phyloP scores from a whole-genome alignment of 2,797 vertebrate genomes.

The Petrocephalus sullivani region DNA sequence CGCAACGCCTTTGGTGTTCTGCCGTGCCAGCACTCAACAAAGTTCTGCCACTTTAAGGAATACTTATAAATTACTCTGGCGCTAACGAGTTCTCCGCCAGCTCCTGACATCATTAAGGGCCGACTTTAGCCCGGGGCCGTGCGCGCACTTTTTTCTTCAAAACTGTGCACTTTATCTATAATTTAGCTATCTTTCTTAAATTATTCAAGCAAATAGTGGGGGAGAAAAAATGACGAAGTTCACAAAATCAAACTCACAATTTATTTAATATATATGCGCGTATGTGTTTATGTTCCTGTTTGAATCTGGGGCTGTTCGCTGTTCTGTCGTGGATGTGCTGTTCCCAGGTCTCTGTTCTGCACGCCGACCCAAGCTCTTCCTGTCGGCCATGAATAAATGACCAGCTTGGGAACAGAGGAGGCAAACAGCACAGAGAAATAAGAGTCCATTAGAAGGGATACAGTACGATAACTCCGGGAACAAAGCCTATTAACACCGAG shows the following conservation, averaged over 20 bases:
- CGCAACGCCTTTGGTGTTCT: background rate
- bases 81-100: conserved; percentile 91
- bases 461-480: background rate
- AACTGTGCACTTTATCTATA: conserved; percentile 99
- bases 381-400: conserved; percentile 40
- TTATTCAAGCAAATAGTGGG: conserved; percentile 99
- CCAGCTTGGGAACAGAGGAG: conserved; percentile 21
- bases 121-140: conserved; percentile 88
- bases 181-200: conserved; percentile 97
- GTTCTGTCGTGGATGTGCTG: background rate
- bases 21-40: background rate
- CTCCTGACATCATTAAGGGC: conserved; percentile 98
- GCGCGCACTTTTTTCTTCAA: conserved; percentile 97
- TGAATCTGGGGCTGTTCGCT: background rate
- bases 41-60: conserved; percentile 79
- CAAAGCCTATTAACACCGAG: background rate
- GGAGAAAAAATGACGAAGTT: conserved; percentile 92
- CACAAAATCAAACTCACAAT: conserved; percentile 84
- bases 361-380: conserved; percentile 26
- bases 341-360: conserved; percentile 28
- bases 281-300: background rate
- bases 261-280: conserved; percentile 62
- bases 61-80: conserved; percentile 91
- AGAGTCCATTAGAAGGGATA: background rate
- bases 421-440: background rate